Conservation (phyloP, 2,113 vertebrate species). For the Dolichotis patagonum region DNA sequence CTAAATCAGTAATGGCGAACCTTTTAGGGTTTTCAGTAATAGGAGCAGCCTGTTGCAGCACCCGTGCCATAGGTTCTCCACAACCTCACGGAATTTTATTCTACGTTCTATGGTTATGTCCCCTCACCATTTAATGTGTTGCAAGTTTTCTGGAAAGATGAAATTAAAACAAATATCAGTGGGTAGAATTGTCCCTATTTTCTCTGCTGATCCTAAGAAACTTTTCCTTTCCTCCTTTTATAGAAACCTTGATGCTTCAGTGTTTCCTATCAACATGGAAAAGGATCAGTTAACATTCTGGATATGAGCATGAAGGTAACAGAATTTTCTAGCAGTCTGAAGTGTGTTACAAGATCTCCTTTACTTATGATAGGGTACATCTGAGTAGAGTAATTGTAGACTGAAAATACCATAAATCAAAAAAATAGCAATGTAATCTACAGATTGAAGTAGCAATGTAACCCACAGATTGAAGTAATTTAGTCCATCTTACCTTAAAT, state of each 20-base stretch:
- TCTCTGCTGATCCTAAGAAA: not conserved
- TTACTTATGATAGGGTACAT: not conserved
- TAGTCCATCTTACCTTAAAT: not conserved
- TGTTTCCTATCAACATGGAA: not conserved
- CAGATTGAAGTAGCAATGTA: not conserved
- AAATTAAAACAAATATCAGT: not conserved
- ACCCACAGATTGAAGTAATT: not conserved
- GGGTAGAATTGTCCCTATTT: not conserved
- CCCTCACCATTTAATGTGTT: not conserved
- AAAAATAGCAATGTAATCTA: not conserved
- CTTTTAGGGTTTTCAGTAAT: not conserved
- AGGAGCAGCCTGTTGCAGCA: not conserved
- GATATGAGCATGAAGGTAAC: not conserved
- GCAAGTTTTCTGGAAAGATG: not conserved
- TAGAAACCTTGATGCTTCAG: fast-evolving
- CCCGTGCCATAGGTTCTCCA: not conserved
- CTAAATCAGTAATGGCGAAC: not conserved
- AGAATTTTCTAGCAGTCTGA: not conserved
- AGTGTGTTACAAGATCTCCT: not conserved
- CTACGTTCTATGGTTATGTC: not conserved
- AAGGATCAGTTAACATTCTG: not conserved
- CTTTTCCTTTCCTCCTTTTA: not conserved
- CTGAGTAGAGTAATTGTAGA: not conserved
- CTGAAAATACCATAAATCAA: not conserved
- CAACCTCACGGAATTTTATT: not conserved